phyloP scores from a whole-genome alignment of 2,113 vertebrate genomes.

The Phylloscopus whistleri region DNA sequence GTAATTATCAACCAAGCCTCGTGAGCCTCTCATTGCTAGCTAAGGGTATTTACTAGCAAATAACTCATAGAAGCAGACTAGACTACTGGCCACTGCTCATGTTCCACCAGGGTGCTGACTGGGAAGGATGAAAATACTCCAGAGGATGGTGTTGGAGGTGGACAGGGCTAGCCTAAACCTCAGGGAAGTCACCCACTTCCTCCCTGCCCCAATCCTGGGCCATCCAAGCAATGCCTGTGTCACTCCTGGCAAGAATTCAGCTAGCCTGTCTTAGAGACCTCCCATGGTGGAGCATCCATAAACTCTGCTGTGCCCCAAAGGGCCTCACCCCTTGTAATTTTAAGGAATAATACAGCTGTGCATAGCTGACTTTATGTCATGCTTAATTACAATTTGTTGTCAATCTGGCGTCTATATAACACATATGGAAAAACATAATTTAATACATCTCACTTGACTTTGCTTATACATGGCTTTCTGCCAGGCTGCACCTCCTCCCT shows the following conservation, averaged over 20 bases:
- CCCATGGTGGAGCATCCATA: neutral
- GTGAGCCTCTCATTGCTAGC: neutral
- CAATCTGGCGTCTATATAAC: neutral
- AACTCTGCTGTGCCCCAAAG: neutral
- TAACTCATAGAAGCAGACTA: neutral
- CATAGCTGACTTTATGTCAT: neutral
- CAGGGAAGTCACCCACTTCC: neutral
- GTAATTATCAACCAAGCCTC: neutral
- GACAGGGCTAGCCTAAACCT: neutral
- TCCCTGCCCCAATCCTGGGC: neutral
- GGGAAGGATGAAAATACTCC: neutral
- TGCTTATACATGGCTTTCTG: neutral
- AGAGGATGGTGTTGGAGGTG: neutral
- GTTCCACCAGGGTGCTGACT: neutral
- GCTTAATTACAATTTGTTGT: constrained; percentile 12
- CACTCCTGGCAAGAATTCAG: neutral
- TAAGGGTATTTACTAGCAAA: constrained; percentile 26
- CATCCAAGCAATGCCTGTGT: neutral
- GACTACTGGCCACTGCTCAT: neutral
- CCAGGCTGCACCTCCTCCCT: neutral
- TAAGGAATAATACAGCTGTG: constrained; percentile 43
- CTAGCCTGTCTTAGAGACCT: neutral
- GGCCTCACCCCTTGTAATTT: neutral
- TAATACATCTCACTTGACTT: neutral
- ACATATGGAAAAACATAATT: neutral